These are phyloP conservation scores for Apodemia hepburni DNA, from an alignment of 2,888 invertebrate genomes.

Conservation along the genomic window DNA sequence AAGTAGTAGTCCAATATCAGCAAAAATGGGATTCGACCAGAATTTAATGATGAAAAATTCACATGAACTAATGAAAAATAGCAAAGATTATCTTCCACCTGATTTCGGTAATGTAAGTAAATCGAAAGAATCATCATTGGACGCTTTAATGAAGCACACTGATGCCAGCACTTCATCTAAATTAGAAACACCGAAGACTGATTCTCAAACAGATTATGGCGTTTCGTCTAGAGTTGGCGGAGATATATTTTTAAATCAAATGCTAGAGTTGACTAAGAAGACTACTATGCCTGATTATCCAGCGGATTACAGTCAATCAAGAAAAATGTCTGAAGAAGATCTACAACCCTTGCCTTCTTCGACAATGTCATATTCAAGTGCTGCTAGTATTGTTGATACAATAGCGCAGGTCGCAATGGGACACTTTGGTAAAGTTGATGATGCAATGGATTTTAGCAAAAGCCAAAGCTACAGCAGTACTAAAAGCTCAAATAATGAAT, in stretches of 20 bases:
- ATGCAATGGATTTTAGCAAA: conserved; percentile 62
- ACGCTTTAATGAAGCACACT: conserved; percentile 53
- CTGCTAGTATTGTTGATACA: conserved; percentile 62
- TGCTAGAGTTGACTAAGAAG: conserved; percentile 75
- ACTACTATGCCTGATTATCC: conserved; percentile 74
- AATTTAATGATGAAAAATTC: conserved; percentile 67
- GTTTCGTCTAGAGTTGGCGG: conserved; percentile 68
- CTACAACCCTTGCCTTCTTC: conserved; percentile 68
- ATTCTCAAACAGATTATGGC: conserved; percentile 66
- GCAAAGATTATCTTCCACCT: conserved; percentile 73
- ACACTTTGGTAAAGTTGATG: conserved; percentile 63
- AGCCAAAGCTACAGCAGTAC: conserved; percentile 60
- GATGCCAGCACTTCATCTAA: conserved; percentile 71
- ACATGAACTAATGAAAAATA: conserved; percentile 62
- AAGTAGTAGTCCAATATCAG: conserved; percentile 75
- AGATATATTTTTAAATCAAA: conserved; percentile 74
- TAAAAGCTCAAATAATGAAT: conserved; percentile 48
- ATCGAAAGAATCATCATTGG: conserved; percentile 70
- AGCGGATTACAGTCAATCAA: conserved; percentile 73
- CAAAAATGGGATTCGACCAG: conserved; percentile 67
- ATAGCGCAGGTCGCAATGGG: conserved; percentile 69
- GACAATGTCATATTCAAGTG: conserved; percentile 62
- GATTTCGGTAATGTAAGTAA: conserved; percentile 77
- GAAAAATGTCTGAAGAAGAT: conserved; percentile 80
- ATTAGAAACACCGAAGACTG: conserved; percentile 65